phyloP scores from a whole-genome alignment of 2,113 vertebrate genomes.

The Climacteris rufus region DNA sequence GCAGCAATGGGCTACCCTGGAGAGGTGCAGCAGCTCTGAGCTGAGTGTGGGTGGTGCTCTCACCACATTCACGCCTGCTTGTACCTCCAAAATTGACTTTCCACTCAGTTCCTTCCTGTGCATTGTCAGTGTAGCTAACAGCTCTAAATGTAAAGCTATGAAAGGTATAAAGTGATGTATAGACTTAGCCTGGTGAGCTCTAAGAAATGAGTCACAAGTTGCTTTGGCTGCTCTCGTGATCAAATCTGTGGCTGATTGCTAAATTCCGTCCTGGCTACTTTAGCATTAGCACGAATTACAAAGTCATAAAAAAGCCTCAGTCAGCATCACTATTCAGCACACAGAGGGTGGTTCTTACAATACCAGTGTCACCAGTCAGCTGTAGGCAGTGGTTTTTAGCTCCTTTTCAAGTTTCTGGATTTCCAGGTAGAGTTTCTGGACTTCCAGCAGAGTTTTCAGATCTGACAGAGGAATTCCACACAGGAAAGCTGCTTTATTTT shows the following conservation, averaged over 20 bases:
- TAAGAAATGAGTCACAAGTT: not conserved
- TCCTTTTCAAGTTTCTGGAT: slow-evolving; percentile 25
- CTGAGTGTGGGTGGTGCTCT: not conserved
- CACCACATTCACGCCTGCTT: accelerated
- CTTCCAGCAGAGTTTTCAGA: slow-evolving; percentile 49
- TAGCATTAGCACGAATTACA: not conserved
- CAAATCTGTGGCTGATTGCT: not conserved
- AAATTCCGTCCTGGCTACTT: not conserved
- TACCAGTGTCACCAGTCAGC: not conserved
- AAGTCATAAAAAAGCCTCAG: not conserved
- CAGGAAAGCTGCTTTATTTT: not conserved
- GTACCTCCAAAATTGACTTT: not conserved
- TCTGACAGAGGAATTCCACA: slow-evolving; percentile 26
- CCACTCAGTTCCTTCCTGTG: not conserved
- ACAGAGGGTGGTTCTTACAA: accelerated
- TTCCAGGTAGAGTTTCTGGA: slow-evolving; percentile 50
- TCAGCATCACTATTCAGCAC: not conserved
- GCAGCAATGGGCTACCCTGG: not conserved
- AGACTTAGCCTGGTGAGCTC: not conserved
- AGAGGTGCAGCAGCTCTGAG: not conserved
- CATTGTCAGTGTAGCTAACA: not conserved
- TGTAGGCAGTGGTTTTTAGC: accelerated
- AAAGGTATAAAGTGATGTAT: not conserved
- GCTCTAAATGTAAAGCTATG: not conserved
- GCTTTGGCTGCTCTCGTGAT: not conserved